phyloP scores from a whole-genome alignment of 2,113 vertebrate species.

The Passer montanus region DNA sequence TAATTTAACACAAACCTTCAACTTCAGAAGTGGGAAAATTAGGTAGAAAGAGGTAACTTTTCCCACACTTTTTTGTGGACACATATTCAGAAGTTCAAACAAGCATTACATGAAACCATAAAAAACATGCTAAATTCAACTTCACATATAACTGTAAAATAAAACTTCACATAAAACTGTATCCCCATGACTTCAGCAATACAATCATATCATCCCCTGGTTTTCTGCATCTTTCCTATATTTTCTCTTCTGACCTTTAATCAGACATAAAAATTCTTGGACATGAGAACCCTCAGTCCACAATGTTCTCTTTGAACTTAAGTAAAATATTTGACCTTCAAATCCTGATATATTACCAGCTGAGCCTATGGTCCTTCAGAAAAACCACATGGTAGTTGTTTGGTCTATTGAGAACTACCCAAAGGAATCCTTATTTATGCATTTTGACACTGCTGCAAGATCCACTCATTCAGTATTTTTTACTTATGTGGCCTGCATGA shows the following conservation, averaged over 20 bases:
- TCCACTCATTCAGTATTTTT: background rate
- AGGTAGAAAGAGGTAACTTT: background rate
- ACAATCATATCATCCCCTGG: fast-evolving
- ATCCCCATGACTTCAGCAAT: background rate
- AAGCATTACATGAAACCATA: background rate
- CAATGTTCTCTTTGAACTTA: background rate
- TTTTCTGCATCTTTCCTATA: background rate
- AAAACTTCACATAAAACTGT: background rate
- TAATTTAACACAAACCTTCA: background rate
- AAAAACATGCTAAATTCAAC: background rate
- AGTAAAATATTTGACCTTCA: background rate
- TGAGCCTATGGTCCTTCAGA: background rate
- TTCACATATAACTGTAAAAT: background rate
- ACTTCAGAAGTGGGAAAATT: background rate
- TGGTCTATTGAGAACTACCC: background rate
- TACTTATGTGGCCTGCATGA: background rate
- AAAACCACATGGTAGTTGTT: background rate
- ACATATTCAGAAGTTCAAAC: background rate
- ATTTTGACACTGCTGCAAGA: background rate
- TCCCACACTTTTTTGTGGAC: background rate
- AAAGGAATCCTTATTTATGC: background rate
- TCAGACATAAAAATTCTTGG: background rate
- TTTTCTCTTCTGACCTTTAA: background rate
- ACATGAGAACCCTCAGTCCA: background rate
- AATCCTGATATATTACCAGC: background rate